Base-by-base conservation (phyloP, 2,797 vertebrate species). In the Bucorvus abyssinicus region DNA sequence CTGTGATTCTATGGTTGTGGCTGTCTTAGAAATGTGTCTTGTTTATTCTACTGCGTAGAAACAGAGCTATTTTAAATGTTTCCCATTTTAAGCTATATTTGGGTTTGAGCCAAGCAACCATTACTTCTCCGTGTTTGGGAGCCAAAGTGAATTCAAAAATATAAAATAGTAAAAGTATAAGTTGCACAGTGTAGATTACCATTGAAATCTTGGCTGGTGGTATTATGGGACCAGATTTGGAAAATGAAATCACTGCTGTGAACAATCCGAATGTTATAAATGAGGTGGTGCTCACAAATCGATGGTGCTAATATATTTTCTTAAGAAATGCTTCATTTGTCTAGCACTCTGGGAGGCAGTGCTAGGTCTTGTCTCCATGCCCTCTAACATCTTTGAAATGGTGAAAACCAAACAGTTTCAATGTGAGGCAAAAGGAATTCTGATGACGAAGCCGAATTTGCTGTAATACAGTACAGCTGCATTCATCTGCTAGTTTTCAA, bases 381-480 rank as follows among this genome's bases (percentile, higher is more conserved):
- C 77, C 77, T 82, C 73, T 82, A 74, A 94, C 86, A 64, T 74
- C 67, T 93, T 70, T 94, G 81, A 87, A 94, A 87, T 26, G 9
- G 47, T 89, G 64, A 87, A 89, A 93, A 93, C 24, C 47, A 93
- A 94, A 80, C 21, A 44, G 16, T 70, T 91, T 90, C 83, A 94
- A 64, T 93, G 78, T 89, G 87, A 96, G 91, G 56, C 80, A 60
- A 90, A 86, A 89, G 75, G 90, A 97, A 94, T 92, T 95, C 68
- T 87, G 63, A 63, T 85, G 85, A 75, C 1, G 16, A 91, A 82
- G 64, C 83, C 74, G 87, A 74, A 87, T 93, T 90, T 61, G 11
- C 68, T 64, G 34, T 94, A 95, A 96, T 94, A 74, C 7, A 30
- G 42, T 63, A 60, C 93, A 96, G 83, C 80, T 94, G 90, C 74